Percentiles rank a stretch among this genome's conserved stretches.
These are phyloP conservation scores for Rhinopomastus cyanomelas DNA, from an alignment of 2,113 vertebrate species.

Conservation along the genomic window DNA sequence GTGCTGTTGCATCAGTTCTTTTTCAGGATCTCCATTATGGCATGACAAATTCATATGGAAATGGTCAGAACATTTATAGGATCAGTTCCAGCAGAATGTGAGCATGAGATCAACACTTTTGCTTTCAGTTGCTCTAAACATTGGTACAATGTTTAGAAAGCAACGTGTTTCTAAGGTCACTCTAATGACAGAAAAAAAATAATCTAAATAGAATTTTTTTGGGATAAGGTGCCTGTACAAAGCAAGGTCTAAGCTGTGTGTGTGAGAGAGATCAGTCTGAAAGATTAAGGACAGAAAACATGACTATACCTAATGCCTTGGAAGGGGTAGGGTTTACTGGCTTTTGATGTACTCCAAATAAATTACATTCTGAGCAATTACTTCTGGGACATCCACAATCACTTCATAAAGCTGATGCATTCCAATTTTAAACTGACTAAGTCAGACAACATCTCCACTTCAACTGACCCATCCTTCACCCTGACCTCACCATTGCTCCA, in stretches of 20 bases:
- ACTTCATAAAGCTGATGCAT: not conserved
- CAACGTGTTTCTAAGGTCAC: not conserved
- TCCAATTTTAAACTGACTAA: not conserved
- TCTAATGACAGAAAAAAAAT: not conserved
- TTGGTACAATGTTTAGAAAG: not conserved
- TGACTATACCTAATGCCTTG: not conserved
- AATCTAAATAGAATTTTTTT: not conserved
- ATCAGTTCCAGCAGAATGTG: not conserved
- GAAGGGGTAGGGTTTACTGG: not conserved
- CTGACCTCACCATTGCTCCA: not conserved
- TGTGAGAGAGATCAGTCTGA: not conserved
- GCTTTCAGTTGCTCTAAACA: constrained; percentile 4
- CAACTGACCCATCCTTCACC: not conserved
- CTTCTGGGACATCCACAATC: not conserved
- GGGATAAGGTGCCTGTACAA: not conserved
- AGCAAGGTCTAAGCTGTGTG: not conserved
- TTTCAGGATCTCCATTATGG: not conserved
- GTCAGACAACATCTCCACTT: not conserved
- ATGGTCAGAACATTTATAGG: not conserved
- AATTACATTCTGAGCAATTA: not conserved
- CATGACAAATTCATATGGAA: not conserved
- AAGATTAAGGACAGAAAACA: not conserved
- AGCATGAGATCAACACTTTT: not conserved
- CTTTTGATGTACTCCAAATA: constrained; percentile 11
- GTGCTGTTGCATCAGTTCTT: not conserved